Conservation (phyloP, 2,888 invertebrate genomes). For the Euphydryas editha region DNA sequence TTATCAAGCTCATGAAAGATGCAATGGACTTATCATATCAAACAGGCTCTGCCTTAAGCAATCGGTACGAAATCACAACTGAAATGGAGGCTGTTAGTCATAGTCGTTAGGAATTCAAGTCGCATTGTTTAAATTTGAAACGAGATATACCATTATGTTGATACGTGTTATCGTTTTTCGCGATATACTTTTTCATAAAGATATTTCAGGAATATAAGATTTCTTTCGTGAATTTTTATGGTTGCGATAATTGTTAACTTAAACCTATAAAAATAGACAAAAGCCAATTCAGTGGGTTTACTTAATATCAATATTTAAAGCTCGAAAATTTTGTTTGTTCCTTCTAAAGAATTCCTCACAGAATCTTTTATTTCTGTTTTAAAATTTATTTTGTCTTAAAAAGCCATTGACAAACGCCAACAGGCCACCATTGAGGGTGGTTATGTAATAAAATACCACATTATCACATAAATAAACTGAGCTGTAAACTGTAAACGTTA, state of each 20-base stretch:
- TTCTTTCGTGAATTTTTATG: background rate
- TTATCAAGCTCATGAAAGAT: slow-evolving; percentile 36
- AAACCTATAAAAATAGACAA: too few species aligned
- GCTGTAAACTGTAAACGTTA: too few species aligned
- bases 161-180: slow-evolving; percentile 15
- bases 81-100: slow-evolving; percentile 39
- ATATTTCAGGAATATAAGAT: background rate
- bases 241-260: background rate
- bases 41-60: slow-evolving; percentile 33
- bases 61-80: slow-evolving; percentile 40
- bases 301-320: too few species aligned
- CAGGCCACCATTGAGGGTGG: too few species aligned
- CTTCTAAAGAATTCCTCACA: too few species aligned
- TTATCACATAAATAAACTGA: too few species aligned
- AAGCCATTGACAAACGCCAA: too few species aligned
- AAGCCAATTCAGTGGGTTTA: too few species aligned
- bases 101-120: slow-evolving; percentile 43
- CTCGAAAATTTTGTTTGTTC: too few species aligned
- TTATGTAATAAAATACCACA: too few species aligned
- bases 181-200: background rate
- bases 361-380: too few species aligned
- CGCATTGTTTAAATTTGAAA: slow-evolving; percentile 66
- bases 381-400: too few species aligned
- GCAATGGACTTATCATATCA: slow-evolving; percentile 32
- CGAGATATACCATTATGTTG: slow-evolving; percentile 35